Conservation (phyloP, 2,797 vertebrate genomes). For the Sebastes hubbsi region DNA sequence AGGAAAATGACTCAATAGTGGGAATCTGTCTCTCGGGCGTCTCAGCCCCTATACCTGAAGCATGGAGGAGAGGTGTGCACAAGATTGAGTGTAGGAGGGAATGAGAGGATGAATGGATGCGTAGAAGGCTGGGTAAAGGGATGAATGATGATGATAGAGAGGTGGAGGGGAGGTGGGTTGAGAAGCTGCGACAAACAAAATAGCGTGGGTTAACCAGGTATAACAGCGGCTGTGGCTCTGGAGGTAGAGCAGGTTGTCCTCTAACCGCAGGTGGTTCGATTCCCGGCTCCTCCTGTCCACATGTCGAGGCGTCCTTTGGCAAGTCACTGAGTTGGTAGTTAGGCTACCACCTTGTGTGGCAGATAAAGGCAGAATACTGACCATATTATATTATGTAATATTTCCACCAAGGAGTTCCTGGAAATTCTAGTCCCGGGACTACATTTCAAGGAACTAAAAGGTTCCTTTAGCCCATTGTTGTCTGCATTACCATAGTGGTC, state of each 20-base stretch:
- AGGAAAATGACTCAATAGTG: background rate
- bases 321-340: background rate
- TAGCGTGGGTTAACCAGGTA: background rate
- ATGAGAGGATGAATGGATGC: background rate
- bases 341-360: background rate
- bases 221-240: background rate
- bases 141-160: constrained; percentile 4
- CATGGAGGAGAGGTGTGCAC: background rate
- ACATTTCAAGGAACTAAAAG: too few relatives aligned
- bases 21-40: background rate
- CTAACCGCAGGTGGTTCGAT: background rate
- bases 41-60: background rate
- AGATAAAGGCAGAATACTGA: too few relatives aligned
- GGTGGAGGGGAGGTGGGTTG: background rate
- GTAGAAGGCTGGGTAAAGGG: background rate
- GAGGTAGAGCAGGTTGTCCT: background rate
- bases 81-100: background rate
- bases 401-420: too few relatives aligned
- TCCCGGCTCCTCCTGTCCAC: background rate
- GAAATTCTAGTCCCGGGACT: too few relatives aligned
- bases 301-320: background rate
- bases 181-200: background rate
- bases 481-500: too few relatives aligned
- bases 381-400: too few relatives aligned
- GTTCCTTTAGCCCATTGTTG: too few relatives aligned